Evolutionary conservation across 2,113 vertebrate genomes (phyloP), one percentile per base, ranked within the genome.

Genomic region (Oryzias celebensis): DNA sequence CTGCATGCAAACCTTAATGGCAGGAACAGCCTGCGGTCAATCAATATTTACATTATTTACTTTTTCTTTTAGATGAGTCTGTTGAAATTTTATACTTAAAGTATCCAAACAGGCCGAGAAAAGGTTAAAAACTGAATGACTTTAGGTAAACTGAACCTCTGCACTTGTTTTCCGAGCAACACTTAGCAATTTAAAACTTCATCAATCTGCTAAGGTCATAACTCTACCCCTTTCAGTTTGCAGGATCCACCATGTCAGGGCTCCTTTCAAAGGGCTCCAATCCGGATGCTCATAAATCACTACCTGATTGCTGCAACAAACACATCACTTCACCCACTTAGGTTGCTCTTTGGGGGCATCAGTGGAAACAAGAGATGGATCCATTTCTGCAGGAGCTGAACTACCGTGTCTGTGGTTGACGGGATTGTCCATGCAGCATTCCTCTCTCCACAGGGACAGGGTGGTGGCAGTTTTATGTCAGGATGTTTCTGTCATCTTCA

Each of bases 381-480:
- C 46, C 70, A 54, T 53, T 71, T 56, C 3, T 15, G 20, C 70
- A 75, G 62, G 52, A 63, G 26, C 46, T 0, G 12, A 58, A 70
- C 54, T 62, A 61, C 26, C 55, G 7, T 3, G 74, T 55, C 43
- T 52, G 0, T 13, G 15, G 61, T 44, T 62, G 41, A n/a, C 54
- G 58, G 15, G 49, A 31, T 16, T 53, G 50, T 65, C 52, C 53
- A 50, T 61, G 15, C 65, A 71, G 60, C 64, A 68, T 75, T 58
- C 49, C 47, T 55, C 65, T 57, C 8, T 53, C 51, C 49, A 61
- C 41, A 28, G 75, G 59, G 65, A 75, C 68, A 77, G 26, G 64
- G 71, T 54, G 69, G 56, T 65, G 71, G 62, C 67, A 67, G 67
- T 42, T 31, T 69, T 52, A 62, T 66, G 60, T 79, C 75, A 79